phyloP scores from a whole-genome alignment of 2,888 invertebrate species.

The Caenorhabditis sulstoni region DNA sequence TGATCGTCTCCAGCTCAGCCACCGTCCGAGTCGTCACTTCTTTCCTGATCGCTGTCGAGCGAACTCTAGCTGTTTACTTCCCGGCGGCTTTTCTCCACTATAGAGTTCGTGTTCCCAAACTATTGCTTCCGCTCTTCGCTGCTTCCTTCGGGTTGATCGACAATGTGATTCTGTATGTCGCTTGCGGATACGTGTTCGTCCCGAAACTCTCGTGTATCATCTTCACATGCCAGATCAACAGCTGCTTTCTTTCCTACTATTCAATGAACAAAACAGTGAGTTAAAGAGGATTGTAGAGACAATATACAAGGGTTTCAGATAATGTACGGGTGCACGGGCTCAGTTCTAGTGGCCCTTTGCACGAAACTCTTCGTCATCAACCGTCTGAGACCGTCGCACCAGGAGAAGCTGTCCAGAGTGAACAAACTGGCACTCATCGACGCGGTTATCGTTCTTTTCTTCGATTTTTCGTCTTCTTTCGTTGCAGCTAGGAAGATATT shows the following conservation, averaged over 20 bases:
- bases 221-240: constrained; percentile 38
- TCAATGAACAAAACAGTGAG: constrained; percentile 39
- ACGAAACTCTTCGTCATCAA: constrained; percentile 24
- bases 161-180: constrained; percentile 17
- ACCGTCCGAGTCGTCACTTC: constrained; percentile 38
- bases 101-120: constrained; percentile 18
- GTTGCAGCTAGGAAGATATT: constrained; percentile 26
- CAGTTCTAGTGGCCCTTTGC: constrained; percentile 13
- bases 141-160: constrained; percentile 25
- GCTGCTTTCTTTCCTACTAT: constrained; percentile 28
- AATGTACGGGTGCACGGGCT: constrained; percentile 41
- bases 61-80: constrained; percentile 32
- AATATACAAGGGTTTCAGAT: constrained; percentile 2
- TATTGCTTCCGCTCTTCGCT: constrained; percentile 22
- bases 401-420: constrained; percentile 30
- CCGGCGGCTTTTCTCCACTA: constrained; percentile 15
- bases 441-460: constrained; percentile 35
- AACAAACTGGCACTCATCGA: constrained; percentile 37
- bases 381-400: neutral
- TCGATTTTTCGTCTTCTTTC: constrained; percentile 43
- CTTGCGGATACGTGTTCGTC: constrained; percentile 24
- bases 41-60: constrained; percentile 28
- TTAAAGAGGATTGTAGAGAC: no score
- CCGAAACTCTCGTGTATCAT: constrained; percentile 35
- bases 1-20: constrained; percentile 38